Evolutionary conservation across 35 echinoderm and acorn worm genomes (phyloP).

Genomic region (Acanthaster planci): DNA sequence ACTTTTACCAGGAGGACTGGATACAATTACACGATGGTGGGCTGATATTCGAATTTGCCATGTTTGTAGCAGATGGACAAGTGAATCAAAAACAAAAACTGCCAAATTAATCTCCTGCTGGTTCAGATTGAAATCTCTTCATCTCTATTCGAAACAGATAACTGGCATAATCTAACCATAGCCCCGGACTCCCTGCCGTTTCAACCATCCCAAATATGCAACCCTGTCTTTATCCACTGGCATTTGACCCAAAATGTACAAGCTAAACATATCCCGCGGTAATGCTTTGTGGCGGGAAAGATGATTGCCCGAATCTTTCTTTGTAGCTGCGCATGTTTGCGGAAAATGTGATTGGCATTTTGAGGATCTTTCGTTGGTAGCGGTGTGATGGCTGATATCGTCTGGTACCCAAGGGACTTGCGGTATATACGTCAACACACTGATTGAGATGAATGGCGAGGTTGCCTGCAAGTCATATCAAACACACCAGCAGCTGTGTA

Average conservation of each 20-base stretch:
- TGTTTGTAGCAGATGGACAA: no score
- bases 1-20: no score
- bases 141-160: neutral
- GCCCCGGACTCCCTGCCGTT: neutral
- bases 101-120: neutral
- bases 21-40: no score
- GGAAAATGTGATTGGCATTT: conserved; percentile 8
- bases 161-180: neutral
- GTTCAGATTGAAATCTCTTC: neutral
- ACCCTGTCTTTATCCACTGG: neutral
- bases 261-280: neutral
- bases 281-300: neutral
- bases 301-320: neutral
- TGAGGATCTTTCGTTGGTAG: neutral
- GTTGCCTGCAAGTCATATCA: conserved; percentile 9
- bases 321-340: no score
- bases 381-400: neutral
- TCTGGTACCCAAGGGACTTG: neutral
- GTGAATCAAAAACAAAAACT: no score
- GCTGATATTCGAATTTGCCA: no score
- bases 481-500: conserved; percentile 10
- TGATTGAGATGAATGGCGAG: conserved; percentile 11
- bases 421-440: conserved; percentile 9
- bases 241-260: conserved; percentile 20
- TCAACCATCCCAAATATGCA: conserved; percentile 7